Percentiles rank a stretch among this genome's conserved stretches.
Evolutionary conservation across 1,140 invertebrate genomes (phyloP).

Genomic region (Branchinecta lindahli): DNA sequence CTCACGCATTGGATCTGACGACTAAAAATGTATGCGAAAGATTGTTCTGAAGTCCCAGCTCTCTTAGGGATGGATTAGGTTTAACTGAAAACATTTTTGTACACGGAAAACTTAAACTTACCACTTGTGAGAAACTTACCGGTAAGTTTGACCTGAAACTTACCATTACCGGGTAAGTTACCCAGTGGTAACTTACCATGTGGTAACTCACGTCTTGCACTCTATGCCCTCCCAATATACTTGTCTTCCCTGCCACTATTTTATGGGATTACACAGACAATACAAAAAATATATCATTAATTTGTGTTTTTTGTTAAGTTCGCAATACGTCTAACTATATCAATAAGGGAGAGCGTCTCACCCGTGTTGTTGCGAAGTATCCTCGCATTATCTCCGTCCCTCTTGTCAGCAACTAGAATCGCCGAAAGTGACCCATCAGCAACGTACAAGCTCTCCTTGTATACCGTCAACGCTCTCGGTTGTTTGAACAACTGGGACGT

Average conservation of each 20-base stretch:
- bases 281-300: not conserved
- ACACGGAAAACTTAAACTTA: too few relatives aligned
- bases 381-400: constrained; percentile 30
- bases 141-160: too few relatives aligned
- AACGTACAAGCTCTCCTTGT: constrained; percentile 41
- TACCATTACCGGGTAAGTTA: too few relatives aligned
- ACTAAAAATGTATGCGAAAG: too few relatives aligned
- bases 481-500: constrained; percentile 26
- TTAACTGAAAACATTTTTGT: too few relatives aligned
- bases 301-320: too few relatives aligned
- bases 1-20: too few relatives aligned
- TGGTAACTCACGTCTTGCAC: not conserved
- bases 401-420: constrained; percentile 42
- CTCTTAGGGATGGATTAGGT: too few relatives aligned
- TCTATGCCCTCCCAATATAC: not conserved
- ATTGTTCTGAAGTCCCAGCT: too few relatives aligned
- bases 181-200: not conserved
- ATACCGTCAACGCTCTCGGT: constrained; percentile 42
- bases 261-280: not conserved
- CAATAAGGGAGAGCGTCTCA: constrained; percentile 25
- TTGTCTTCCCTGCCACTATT: not conserved
- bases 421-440: constrained; percentile 39
- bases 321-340: not conserved
- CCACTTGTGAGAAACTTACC: too few relatives aligned
- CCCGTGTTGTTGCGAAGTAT: constrained; percentile 44